A percentile compares a stretch with the other conserved stretches of the same genome.
Evolutionary conservation across 1,140 invertebrate genomes (phyloP).

Genomic region (Scaptomyza pallida): DNA sequence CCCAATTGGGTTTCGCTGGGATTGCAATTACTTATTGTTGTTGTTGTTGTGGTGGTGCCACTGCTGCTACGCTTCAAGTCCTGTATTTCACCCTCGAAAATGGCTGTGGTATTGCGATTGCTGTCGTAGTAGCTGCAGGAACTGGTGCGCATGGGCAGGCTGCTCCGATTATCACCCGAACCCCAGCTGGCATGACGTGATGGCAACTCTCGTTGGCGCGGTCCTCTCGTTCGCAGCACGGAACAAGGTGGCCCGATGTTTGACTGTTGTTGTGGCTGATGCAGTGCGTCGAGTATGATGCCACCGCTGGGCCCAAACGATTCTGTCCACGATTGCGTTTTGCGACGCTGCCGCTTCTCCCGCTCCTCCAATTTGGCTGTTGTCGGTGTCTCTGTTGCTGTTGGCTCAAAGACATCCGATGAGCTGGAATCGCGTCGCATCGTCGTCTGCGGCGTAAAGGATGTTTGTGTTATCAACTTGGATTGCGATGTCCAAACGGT

Average conservation of each 20-base stretch:
- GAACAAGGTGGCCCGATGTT: constrained; percentile 29
- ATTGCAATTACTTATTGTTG: constrained; percentile 62
- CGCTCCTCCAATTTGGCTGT: constrained; percentile 88
- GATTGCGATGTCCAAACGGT: constrained; percentile 85
- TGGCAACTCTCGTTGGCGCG: constrained; percentile 85
- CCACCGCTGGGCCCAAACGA: constrained; percentile 83
- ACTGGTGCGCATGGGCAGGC: constrained; percentile 88
- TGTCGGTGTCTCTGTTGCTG: constrained; percentile 88
- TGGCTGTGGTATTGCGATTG: constrained; percentile 77
- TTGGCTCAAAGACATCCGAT: constrained; percentile 89
- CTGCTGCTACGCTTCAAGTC: constrained; percentile 67
- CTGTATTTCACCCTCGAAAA: constrained; percentile 81
- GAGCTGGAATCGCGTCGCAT: constrained; percentile 53
- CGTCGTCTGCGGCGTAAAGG: constrained; percentile 22
- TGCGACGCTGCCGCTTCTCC: constrained; percentile 68
- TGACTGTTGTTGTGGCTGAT: constrained; percentile 18
- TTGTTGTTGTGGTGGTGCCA: constrained; percentile 48
- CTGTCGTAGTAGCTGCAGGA: constrained; percentile 91
- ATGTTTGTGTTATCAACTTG: constrained; percentile 83
- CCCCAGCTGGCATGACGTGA: constrained; percentile 94
- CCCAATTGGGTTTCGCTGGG: constrained; percentile 85
- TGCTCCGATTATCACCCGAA: constrained; percentile 88
- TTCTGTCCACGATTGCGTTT: constrained; percentile 80
- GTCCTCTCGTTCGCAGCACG: constrained; percentile 50
- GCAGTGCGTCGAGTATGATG: constrained; percentile 84